A percentile compares a stretch with the other conserved stretches of the same genome.
Evolutionary conservation across 2,888 invertebrate genomes (phyloP).

Genomic region (Sclerodermus sp.): DNA sequence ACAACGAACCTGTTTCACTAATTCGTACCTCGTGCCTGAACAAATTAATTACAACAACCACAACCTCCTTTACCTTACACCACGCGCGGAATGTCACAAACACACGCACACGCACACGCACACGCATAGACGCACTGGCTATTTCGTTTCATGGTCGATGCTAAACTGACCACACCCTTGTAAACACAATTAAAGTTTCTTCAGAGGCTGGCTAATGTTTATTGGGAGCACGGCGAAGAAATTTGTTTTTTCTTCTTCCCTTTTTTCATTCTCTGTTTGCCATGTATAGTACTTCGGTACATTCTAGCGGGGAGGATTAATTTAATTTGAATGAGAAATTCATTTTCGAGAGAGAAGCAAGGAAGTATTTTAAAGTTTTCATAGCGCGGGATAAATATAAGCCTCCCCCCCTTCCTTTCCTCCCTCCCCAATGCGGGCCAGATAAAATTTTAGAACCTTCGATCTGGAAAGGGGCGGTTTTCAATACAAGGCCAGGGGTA

Average conservation of each 20-base stretch:
- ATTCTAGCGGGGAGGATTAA: no score
- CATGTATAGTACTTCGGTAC: no score
- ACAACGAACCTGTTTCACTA: not conserved
- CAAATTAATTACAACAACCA: conserved; percentile 28
- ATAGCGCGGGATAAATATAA: no score
- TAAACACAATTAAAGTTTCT: conserved; percentile 23
- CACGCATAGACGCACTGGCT: conserved; percentile 1
- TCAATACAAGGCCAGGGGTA: conserved; percentile 34
- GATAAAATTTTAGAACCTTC: conserved; percentile 52
- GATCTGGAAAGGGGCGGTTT: conserved; percentile 29
- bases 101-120: no score
- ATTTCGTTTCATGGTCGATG: conserved; percentile 21
- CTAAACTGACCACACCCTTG: conserved; percentile 22
- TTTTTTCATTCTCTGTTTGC: no score
- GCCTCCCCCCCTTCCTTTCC: not conserved
- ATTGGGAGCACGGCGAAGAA: no score
- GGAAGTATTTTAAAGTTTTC: no score
- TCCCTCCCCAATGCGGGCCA: conserved; percentile 16
- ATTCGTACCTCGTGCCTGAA: conserved; percentile 8
- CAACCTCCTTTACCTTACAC: conserved; percentile 9
- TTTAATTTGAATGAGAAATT: no score
- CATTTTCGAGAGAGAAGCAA: no score
- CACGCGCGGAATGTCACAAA: conserved; percentile 19
- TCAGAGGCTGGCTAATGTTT: conserved; percentile 14
- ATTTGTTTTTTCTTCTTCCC: no score